Evolutionary conservation across 2,888 invertebrate species (phyloP).

Genomic region (Prosopocoilus inquinatus): DNA sequence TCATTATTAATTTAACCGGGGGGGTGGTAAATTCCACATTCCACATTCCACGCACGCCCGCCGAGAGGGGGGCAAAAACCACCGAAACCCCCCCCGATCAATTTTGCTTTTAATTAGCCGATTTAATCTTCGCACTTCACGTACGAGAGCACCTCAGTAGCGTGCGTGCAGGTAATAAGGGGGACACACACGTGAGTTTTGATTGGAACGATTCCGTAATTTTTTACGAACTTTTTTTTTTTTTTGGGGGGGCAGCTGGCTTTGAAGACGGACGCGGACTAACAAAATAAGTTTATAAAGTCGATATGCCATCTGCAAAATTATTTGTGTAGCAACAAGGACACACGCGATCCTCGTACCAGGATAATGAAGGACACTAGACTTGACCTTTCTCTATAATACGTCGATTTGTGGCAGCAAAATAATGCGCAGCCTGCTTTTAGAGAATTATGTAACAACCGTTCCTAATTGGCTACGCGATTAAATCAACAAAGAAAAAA

Average conservation of each 20-base stretch:
- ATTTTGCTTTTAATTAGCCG: background rate
- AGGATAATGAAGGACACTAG: slow-evolving; percentile 37
- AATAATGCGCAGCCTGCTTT: no score
- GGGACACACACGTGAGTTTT: background rate
- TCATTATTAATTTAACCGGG: no score
- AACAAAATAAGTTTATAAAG: background rate
- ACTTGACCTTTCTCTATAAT: slow-evolving; percentile 39
- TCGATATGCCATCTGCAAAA: slow-evolving; percentile 26
- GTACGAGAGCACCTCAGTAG: no score
- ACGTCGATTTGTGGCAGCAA: background rate
- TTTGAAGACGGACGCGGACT: background rate
- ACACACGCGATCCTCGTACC: slow-evolving; percentile 44
- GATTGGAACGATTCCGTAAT: background rate
- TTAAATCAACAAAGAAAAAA: no score
- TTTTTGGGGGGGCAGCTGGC: background rate
- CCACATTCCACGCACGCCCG: background rate
- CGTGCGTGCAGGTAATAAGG: no score
- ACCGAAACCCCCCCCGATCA: background rate
- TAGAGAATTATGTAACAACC: no score
- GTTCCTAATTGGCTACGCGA: no score
- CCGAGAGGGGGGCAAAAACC: background rate
- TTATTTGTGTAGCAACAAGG: slow-evolving; percentile 34
- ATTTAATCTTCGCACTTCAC: no score
- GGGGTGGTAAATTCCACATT: no score
- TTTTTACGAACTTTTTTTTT: background rate